A percentile compares a stretch with the other conserved stretches of the same genome.
phyloP scores from a whole-genome alignment of 2,113 vertebrate genomes.

The Miniopterus natalensis region DNA sequence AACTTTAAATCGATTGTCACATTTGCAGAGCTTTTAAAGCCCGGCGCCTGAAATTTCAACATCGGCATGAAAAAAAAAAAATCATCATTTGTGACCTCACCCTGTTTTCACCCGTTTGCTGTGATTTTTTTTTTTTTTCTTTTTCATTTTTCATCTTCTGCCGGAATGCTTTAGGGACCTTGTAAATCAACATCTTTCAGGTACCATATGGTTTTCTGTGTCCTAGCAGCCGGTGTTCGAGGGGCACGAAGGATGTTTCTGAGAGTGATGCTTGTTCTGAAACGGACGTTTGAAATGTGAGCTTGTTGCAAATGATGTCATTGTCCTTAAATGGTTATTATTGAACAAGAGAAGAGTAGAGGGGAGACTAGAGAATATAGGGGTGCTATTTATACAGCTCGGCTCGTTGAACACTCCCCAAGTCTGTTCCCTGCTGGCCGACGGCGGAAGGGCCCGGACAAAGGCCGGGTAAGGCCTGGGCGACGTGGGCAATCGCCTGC shows the following conservation, averaged over 20 bases:
- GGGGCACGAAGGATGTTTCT: neutral
- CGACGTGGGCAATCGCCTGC: no score
- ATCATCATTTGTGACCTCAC: neutral
- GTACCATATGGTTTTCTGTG: neutral
- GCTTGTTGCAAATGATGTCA: no score
- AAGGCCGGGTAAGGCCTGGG: no score
- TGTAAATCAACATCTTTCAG: neutral
- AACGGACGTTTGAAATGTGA: neutral
- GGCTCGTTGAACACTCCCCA: no score
- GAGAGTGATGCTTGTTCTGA: neutral
- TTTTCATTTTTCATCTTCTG: neutral
- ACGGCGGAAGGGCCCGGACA: no score
- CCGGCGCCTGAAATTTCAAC: neutral
- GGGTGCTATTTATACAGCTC: no score
- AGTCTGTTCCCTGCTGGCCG: no score
- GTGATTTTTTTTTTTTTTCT: neutral
- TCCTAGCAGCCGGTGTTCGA: no score
- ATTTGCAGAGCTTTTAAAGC: neutral
- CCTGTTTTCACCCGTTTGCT: neutral
- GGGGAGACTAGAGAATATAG: no score
- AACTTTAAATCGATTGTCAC: fast-evolving
- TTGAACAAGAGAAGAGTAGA: no score
- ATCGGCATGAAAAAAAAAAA: neutral
- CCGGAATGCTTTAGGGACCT: neutral
- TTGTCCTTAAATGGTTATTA: no score